Evolutionary conservation across 2,113 vertebrate genomes (phyloP).

Genomic region (Silurus glanis): DNA sequence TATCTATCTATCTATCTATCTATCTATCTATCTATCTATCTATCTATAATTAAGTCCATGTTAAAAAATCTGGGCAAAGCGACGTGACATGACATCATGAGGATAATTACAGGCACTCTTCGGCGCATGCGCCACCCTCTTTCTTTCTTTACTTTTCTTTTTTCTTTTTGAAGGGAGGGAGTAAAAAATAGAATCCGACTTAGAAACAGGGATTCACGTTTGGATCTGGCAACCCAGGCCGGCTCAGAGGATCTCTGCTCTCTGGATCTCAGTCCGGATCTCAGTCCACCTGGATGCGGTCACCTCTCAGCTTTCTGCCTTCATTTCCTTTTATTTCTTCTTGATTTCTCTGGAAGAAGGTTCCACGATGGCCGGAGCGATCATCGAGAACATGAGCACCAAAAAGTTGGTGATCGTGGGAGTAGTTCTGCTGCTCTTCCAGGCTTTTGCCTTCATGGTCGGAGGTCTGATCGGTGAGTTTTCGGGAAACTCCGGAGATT

Average conservation of each 20-base stretch:
- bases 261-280: constrained; percentile 37
- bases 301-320: constrained; percentile 17
- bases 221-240: constrained; percentile 33
- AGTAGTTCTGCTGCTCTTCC: constrained; percentile 85
- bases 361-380: constrained; percentile 87
- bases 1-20: no score
- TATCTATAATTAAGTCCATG: no score
- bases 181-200: background rate
- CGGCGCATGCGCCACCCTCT: constrained; percentile 32
- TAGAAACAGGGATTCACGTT: background rate
- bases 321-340: constrained; percentile 31
- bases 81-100: background rate
- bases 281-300: constrained; percentile 49
- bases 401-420: constrained; percentile 96
- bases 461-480: constrained; percentile 96
- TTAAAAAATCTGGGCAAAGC: no score
- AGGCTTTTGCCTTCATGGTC: constrained; percentile 93
- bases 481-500: constrained; percentile 35
- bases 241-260: background rate
- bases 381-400: constrained; percentile 99
- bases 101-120: no score
- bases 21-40: no score
- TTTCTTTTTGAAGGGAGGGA: no score
- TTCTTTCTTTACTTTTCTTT: background rate
- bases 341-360: constrained; percentile 30